phyloP scores from a whole-genome alignment of 2,113 vertebrate species.

The Cyrtonyx montezumae region DNA sequence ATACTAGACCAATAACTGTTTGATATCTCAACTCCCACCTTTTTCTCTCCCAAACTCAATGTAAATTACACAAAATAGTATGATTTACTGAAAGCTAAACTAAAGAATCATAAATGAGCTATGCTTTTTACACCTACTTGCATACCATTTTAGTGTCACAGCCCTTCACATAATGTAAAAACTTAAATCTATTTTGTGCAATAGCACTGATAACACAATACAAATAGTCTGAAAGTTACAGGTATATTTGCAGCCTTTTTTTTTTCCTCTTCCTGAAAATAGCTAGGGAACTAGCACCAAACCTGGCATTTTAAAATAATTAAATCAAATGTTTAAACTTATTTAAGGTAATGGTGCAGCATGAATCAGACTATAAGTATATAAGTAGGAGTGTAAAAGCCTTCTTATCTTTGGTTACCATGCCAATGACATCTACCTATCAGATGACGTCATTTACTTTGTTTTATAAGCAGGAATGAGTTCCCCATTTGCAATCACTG shows the following conservation, averaged over 20 bases:
- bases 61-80: neutral
- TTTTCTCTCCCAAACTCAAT: neutral
- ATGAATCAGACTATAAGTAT: constrained; percentile 51
- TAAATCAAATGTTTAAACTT: constrained; percentile 39
- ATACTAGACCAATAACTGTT: neutral
- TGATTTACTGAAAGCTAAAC: neutral
- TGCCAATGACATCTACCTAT: constrained; percentile 67
- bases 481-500: constrained; percentile 18
- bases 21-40: neutral
- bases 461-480: constrained; percentile 68
- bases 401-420: constrained; percentile 75
- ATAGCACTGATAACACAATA: neutral
- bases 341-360: constrained; percentile 26
- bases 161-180: neutral
- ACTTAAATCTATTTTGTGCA: neutral
- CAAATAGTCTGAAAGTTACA: neutral
- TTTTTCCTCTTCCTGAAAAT: neutral
- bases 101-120: neutral
- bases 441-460: constrained; percentile 47
- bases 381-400: constrained; percentile 40
- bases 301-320: constrained; percentile 25
- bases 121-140: neutral
- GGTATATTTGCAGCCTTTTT: neutral
- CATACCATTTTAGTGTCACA: neutral
- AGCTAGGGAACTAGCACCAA: neutral